These are phyloP conservation scores for Drosophila willistoni DNA, from an alignment of 1,140 invertebrate species.

Conservation along the genomic window DNA sequence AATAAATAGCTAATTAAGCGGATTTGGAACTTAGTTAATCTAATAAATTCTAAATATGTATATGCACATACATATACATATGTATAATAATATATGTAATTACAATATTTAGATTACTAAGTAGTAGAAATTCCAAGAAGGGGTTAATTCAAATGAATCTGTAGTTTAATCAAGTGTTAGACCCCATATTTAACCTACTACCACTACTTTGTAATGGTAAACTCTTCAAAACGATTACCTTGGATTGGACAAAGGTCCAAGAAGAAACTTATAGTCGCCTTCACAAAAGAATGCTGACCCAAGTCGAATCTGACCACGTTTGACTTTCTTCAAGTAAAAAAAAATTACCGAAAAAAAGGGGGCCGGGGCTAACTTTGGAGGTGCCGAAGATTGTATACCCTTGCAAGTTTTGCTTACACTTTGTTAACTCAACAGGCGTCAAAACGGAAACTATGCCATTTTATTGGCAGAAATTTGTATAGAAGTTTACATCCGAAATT, in stretches of 20 bases:
- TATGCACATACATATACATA: background rate
- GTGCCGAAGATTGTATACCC: too few relatives aligned
- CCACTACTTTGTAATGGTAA: constrained; percentile 8
- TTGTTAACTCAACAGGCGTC: too few relatives aligned
- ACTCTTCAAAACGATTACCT: constrained; percentile 56
- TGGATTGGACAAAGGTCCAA: constrained; percentile 48
- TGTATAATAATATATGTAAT: background rate
- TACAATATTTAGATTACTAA: too few relatives aligned
- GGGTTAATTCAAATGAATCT: background rate
- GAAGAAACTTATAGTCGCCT: constrained; percentile 56
- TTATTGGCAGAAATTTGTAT: too few relatives aligned
- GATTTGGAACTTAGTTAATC: constrained; percentile 42
- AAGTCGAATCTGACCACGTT: constrained; percentile 38
- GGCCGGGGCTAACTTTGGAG: too few relatives aligned
- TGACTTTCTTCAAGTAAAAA: constrained; percentile 46
- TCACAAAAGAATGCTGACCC: constrained; percentile 74
- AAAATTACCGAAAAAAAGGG: constrained; percentile 36
- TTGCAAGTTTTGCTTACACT: too few relatives aligned
- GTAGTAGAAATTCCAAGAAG: background rate
- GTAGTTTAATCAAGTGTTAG: too few relatives aligned
- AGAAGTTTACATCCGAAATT: too few relatives aligned
- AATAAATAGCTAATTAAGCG: constrained; percentile 34
- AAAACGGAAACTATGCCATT: too few relatives aligned
- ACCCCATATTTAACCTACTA: too few relatives aligned
- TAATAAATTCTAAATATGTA: constrained; percentile 12